Conservation (phyloP, 2,797 vertebrate genomes). For the Onychomys leucogaster region DNA sequence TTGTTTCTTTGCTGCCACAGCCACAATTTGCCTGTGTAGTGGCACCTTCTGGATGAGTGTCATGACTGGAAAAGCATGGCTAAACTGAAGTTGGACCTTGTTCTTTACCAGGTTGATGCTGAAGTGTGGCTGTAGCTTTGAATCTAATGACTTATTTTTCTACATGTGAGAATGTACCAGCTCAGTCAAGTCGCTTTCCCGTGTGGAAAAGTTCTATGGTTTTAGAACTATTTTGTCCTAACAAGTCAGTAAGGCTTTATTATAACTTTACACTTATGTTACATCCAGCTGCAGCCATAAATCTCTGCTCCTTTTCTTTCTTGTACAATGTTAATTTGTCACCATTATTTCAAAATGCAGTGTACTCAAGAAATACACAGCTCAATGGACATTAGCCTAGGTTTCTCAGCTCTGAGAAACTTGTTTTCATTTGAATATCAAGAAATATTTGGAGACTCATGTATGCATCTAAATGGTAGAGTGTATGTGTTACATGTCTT, state of each 20-base stretch:
- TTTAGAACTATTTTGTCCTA: not conserved
- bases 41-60: not conserved
- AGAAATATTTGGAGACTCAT: not conserved
- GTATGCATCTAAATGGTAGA: not conserved
- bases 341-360: not conserved
- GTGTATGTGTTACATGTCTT: not conserved
- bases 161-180: not conserved
- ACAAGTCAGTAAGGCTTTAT: not conserved
- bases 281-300: not conserved
- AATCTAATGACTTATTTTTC: not conserved
- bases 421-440: not conserved
- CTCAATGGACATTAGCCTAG: too few species aligned
- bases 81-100: not conserved
- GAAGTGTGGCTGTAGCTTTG: not conserved
- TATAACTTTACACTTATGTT: not conserved
- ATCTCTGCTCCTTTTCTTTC: not conserved
- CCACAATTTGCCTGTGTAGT: not conserved
- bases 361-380: not conserved
- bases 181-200: not conserved
- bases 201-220: too few species aligned
- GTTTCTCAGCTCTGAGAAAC: not conserved
- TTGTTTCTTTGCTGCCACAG: not conserved
- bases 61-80: not conserved
- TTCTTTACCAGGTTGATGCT: not conserved
- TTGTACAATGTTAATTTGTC: not conserved